Evolutionary conservation across 2,113 vertebrate species (phyloP).

Genomic region (Tychaedon coryphoeus): DNA sequence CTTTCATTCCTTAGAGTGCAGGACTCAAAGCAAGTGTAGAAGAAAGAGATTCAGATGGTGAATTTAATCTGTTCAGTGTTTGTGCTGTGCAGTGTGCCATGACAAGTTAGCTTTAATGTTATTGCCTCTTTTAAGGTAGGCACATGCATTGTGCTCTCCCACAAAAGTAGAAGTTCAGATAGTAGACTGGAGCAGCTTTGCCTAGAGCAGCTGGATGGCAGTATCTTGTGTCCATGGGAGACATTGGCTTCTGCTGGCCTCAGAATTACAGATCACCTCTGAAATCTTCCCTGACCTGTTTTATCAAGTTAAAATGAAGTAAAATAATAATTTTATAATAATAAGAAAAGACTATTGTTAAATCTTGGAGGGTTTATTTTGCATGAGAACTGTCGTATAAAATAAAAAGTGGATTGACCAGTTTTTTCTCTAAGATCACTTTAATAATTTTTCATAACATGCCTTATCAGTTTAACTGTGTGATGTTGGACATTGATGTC

Average conservation of each 20-base stretch:
- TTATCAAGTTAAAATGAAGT: neutral
- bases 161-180: neutral
- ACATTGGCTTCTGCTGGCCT: neutral
- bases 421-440: neutral
- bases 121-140: neutral
- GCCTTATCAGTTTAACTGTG: neutral
- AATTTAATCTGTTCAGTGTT: neutral
- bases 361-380: neutral
- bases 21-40: neutral
- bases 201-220: neutral
- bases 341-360: neutral
- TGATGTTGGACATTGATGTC: neutral
- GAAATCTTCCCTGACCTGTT: neutral
- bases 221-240: neutral
- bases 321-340: neutral
- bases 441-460: neutral
- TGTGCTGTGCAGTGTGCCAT: neutral
- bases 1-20: neutral
- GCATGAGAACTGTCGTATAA: neutral
- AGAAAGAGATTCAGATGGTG: neutral
- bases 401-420: neutral
- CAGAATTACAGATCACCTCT: neutral
- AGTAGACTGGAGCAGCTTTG: neutral
- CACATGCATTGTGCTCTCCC: neutral
- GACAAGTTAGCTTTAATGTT: neutral